Evolutionary conservation across 2,113 vertebrate genomes (phyloP), one percentile per base, ranked within the genome.

Genomic region (Pao palembangensis): DNA sequence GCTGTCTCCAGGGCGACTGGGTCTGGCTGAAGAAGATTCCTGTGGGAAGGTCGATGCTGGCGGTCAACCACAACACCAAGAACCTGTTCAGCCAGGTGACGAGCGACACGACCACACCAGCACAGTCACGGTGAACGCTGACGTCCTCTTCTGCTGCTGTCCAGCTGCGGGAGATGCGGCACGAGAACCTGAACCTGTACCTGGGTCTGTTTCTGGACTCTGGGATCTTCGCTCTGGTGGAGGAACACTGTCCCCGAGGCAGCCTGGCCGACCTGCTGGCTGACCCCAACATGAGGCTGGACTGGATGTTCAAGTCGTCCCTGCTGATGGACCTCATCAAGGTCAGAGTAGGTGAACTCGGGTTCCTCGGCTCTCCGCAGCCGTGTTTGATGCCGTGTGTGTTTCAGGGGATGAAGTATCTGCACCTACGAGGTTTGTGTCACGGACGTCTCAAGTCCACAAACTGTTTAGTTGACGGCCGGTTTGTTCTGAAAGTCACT

Each of bases 301-400:
- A 96, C 75, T 96, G 94, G 94, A 96, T 96, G 94, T 96, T 96
- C 87, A 96, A 96, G 58, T 94, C 93, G 1, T 96, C 94, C 0
- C 88, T 96, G 44, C 87, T 96, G 16, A 85, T 93, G 51, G 94
- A 96, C 78, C 93, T 96, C 49, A 95, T 96, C 76, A 87, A 87
- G 78, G 87, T 87, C 14, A 21, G 4, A 18, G 34, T 2, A 10
- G 34, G 34, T 38, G 2, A 8, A 10, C 11, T 38, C 25, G 25
- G 25, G 25, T 31, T 31, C 28, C 28, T 31, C 28, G 28, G 28
- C 28, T 31, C 28, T 31, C 28, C 10, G 8, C 8, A 2, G 34
- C 34, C 8, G 8, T 38, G 11, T 38, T 8, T 38, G 44, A 47
- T 7, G 4, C 1, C 23, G 28, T 62, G 4, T 62, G 6, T 58